phyloP scores from a whole-genome alignment of 53 echinoderm and acorn worm genomes.

The Crossaster papposus region DNA sequence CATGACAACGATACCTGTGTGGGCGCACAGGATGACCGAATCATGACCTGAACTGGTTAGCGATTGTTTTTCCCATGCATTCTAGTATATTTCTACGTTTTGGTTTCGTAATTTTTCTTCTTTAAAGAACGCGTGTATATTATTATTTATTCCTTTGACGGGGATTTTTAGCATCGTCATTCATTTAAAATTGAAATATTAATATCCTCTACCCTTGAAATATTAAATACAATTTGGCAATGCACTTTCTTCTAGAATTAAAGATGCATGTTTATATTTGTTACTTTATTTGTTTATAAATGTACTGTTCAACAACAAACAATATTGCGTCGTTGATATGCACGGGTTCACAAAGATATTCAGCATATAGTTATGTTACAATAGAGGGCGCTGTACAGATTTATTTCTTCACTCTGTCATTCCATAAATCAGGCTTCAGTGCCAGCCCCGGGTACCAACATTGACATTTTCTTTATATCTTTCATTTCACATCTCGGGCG shows the following conservation, averaged over 20 bases:
- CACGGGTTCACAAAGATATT: too few species aligned
- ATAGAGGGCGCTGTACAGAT: neutral
- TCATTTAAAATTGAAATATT: too few species aligned
- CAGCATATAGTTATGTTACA: too few species aligned
- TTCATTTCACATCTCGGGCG: neutral
- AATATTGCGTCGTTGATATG: too few species aligned
- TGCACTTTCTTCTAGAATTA: neutral
- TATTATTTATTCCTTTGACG: too few species aligned
- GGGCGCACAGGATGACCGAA: neutral
- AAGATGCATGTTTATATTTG: neutral
- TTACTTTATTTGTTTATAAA: neutral
- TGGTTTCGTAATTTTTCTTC: neutral
- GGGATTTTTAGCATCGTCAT: too few species aligned
- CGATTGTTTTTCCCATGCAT: neutral
- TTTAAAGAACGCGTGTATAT: too few species aligned
- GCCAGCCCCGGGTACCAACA: too few species aligned
- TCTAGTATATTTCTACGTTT: neutral
- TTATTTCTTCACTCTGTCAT: neutral
- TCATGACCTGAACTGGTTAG: neutral
- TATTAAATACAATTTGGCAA: too few species aligned
- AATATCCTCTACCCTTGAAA: too few species aligned
- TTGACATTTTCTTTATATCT: neutral
- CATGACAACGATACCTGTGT: slow-evolving; percentile 29
- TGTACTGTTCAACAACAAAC: too few species aligned
- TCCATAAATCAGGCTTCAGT: neutral